Conservation (phyloP, 1,140 invertebrate genomes). For the Sesamia nonagrioides region DNA sequence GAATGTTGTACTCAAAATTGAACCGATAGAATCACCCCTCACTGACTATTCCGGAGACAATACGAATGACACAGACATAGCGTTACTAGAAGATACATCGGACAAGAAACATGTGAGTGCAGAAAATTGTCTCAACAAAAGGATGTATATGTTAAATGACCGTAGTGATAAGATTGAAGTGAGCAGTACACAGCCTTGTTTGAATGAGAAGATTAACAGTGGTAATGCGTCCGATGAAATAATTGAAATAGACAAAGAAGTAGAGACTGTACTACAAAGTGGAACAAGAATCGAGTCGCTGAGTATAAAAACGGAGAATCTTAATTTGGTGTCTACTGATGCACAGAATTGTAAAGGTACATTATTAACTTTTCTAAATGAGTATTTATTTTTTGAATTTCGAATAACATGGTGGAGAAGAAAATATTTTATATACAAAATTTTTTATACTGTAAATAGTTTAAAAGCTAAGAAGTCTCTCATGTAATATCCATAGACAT, state of each 20-base stretch:
- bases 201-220: constrained; percentile 70
- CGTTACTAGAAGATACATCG: constrained; percentile 69
- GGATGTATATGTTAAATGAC: constrained; percentile 56
- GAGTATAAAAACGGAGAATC: constrained; percentile 79
- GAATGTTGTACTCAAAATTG: constrained; percentile 79
- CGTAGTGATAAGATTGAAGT: constrained; percentile 77
- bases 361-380: neutral
- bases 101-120: constrained; percentile 77
- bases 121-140: constrained; percentile 60
- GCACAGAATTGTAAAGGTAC: constrained; percentile 28
- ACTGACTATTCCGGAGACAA: constrained; percentile 82
- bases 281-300: constrained; percentile 82
- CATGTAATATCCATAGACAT: too few species aligned
- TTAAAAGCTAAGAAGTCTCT: too few species aligned
- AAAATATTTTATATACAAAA: too few species aligned
- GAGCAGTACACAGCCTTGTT: constrained; percentile 80
- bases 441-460: too few species aligned
- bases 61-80: constrained; percentile 81
- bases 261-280: constrained; percentile 82
- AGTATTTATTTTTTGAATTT: too few species aligned
- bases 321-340: constrained; percentile 78
- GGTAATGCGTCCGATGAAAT: constrained; percentile 76
- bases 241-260: constrained; percentile 83
- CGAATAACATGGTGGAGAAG: too few species aligned
- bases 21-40: constrained; percentile 78